Conservation (phyloP, 2,888 invertebrate genomes). For the Halictus quadricinctus region DNA sequence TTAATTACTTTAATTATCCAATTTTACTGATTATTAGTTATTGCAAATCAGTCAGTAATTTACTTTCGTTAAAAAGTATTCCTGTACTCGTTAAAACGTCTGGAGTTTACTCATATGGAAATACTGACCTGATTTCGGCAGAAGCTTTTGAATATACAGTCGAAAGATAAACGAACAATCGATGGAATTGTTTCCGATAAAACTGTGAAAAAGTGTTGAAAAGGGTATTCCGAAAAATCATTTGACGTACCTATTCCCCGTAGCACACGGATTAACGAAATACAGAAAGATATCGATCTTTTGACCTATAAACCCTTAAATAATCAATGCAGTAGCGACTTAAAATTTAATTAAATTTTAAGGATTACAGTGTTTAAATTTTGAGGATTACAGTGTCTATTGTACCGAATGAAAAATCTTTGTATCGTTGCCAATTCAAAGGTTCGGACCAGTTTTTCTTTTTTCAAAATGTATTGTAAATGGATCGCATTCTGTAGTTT, state of each 20-base stretch:
- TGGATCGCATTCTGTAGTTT: background rate
- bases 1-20: background rate
- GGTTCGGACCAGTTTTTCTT: background rate
- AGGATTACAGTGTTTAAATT: background rate
- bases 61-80: background rate
- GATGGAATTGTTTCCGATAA: background rate
- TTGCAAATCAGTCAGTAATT: no score
- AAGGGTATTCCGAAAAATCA: background rate
- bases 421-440: background rate
- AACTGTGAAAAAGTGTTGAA: background rate
- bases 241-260: background rate
- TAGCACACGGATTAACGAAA: background rate
- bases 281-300: background rate
- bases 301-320: background rate
- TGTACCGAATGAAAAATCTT: background rate
- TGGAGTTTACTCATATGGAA: background rate
- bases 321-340: background rate
- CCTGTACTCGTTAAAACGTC: background rate
- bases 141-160: background rate
- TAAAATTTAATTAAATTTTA: background rate
- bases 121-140: background rate
- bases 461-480: background rate
- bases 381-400: background rate
- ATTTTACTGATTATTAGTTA: background rate
- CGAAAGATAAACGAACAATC: background rate